phyloP scores from a whole-genome alignment of 2,888 invertebrate genomes.

The Pristionchus exspectatus region DNA sequence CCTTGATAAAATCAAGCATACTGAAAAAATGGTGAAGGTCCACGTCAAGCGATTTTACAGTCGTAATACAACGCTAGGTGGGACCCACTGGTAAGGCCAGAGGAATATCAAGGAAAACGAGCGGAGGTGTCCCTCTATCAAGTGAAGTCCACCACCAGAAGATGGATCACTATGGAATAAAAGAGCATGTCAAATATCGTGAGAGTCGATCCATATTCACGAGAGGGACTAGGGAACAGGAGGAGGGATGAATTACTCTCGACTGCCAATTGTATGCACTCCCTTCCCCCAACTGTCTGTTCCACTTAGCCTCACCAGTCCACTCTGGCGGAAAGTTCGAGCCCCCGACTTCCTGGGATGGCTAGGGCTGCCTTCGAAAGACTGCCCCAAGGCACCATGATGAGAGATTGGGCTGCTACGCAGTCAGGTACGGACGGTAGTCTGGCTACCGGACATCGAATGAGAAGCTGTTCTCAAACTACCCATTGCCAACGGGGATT shows the following conservation, averaged over 20 bases:
- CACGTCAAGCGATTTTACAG: no score
- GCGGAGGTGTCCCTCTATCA: no score
- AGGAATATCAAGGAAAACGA: no score
- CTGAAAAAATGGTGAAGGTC: no score
- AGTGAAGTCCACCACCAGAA: neutral
- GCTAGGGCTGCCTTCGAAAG: neutral
- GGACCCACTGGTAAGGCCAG: no score
- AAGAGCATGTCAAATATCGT: neutral
- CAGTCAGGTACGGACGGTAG: neutral
- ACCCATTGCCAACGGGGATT: neutral
- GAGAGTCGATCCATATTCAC: neutral
- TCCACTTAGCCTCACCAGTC: neutral
- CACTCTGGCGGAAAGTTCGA: constrained; percentile 36
- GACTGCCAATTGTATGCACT: neutral
- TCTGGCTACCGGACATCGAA: neutral
- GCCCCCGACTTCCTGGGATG: neutral
- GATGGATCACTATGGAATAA: neutral
- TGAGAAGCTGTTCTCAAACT: neutral
- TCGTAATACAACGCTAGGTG: no score
- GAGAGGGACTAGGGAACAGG: neutral
- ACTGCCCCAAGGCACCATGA: neutral
- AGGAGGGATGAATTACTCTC: neutral
- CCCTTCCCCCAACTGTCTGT: neutral
- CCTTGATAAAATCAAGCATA: neutral
- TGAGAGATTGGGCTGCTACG: neutral